Evolutionary conservation across 2,888 invertebrate genomes (phyloP), one percentile per base, ranked within the genome.

Genomic region (Cremastinae sp.): DNA sequence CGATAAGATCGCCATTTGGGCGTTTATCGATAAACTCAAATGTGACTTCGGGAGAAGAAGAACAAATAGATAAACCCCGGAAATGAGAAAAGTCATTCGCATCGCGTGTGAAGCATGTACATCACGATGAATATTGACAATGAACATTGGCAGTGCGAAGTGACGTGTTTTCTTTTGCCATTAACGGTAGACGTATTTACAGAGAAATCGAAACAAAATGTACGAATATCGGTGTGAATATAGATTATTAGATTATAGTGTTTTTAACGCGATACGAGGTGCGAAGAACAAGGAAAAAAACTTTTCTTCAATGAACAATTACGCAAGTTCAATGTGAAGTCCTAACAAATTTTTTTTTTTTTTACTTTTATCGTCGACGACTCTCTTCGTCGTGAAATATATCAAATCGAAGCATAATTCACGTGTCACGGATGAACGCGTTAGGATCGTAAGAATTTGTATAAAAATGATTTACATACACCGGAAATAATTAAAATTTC

Each of bases 141-240:
- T 62, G 35, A 65, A 56, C 12, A 14, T 47, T 43, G 37, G 51
- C 20, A 39, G 43, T 20, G 18, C 28, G 20, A 43, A 56, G 72
- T 66, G 59, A 49, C 28, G 2, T 28, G 56, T 43, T 71, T 71
- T 71, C 75, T 72, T 78, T 74, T 72, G 75, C 72, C 74, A 78
- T 75, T 73, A 65, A 73, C 65, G 65, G 64, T 73, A 77, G 47
- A 2, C 45, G 55, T 72, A 55, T 72, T 64, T 69, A 51, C 58
- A 74, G 49, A 43, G 59, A 65, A 66, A 35, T 53, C 61, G 12
- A 78, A 78, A n/a, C n/a, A 80, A 58, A 64, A 75, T 55, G 81
- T 81, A 80, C 75, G 72, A 70, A 83, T 79, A 82, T 83, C 76
- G 79, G 80, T 86, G 85, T 87, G 85, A 84, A 86, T 83, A 86